Evolutionary conservation across 2,113 vertebrate species (phyloP).

Genomic region (Nesospiza acunhae): DNA sequence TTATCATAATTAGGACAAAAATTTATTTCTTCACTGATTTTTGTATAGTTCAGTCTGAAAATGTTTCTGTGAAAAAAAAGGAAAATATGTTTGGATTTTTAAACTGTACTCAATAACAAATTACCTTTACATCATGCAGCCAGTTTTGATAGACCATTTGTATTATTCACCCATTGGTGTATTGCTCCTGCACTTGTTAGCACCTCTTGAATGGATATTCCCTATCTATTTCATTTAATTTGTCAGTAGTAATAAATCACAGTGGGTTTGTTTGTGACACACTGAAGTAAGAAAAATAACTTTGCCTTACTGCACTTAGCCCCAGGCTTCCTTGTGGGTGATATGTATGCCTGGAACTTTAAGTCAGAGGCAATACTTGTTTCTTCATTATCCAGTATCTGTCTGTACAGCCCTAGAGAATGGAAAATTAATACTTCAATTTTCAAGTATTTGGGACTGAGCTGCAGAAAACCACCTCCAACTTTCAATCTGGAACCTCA

Average conservation of each 20-base stretch:
- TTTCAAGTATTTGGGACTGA: background rate
- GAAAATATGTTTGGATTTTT: background rate
- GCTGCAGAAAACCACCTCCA: background rate
- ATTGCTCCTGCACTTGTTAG: background rate
- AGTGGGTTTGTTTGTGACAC: background rate
- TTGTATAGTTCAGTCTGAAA: background rate
- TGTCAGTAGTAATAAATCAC: slow-evolving; percentile 53
- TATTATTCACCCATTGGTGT: background rate
- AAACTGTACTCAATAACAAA: background rate
- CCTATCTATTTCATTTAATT: slow-evolving; percentile 43
- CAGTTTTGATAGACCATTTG: slow-evolving; percentile 20
- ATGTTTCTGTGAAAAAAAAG: background rate
- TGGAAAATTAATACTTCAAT: background rate
- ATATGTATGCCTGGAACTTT: slow-evolving; percentile 13
- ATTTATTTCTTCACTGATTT: background rate
- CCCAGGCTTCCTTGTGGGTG: background rate
- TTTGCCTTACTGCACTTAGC: background rate
- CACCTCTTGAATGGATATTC: slow-evolving; percentile 15
- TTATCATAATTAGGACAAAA: background rate
- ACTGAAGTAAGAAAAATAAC: slow-evolving; percentile 51
- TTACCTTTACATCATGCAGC: background rate
- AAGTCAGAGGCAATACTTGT: slow-evolving; percentile 6
- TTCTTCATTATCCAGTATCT: background rate
- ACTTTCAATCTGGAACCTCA: background rate
- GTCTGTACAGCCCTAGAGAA: background rate